Evolutionary conservation across 2,797 vertebrate genomes (phyloP).

Genomic region (Eupleurogrammus muticus): DNA sequence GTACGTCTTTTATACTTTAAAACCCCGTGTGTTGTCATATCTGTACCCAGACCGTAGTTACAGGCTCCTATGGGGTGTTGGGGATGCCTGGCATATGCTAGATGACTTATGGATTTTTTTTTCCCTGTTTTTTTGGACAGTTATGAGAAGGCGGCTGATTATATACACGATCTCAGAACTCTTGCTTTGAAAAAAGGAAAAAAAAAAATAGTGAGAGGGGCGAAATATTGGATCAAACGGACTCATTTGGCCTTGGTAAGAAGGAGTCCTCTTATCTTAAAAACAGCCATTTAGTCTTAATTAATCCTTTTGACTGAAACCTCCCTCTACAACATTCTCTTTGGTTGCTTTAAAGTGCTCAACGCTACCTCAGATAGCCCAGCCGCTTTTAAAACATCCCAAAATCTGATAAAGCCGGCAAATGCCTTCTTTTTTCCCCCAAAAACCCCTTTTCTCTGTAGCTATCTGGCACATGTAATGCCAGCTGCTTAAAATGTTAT

Average conservation of each 20-base stretch:
- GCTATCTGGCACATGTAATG: slow-evolving; percentile 33
- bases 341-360: slow-evolving; percentile 66
- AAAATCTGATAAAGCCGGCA: slow-evolving; percentile 56
- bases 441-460: too few relatives aligned
- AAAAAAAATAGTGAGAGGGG: too few relatives aligned
- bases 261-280: slow-evolving; percentile 75
- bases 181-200: slow-evolving; percentile 29
- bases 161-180: slow-evolving; percentile 23
- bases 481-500: slow-evolving; percentile 11
- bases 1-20: slow-evolving; percentile 23
- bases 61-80: slow-evolving; percentile 33
- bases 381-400: slow-evolving; percentile 37
- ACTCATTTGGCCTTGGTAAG: slow-evolving; percentile 69
- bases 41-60: slow-evolving; percentile 20
- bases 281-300: slow-evolving; percentile 78
- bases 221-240: slow-evolving; percentile 71
- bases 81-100: slow-evolving; percentile 29
- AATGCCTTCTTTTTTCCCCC: slow-evolving; percentile 9
- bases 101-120: slow-evolving; percentile 21
- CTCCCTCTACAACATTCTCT: slow-evolving; percentile 67
- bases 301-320: slow-evolving; percentile 78
- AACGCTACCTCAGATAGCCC: slow-evolving; percentile 52
- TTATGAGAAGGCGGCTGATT: slow-evolving; percentile 26
- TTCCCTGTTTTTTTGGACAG: slow-evolving; percentile 43
- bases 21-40: neutral